Evolutionary conservation across 2,888 invertebrate species (phyloP), one percentile per base, ranked within the genome.

Genomic region (Junonia oenone): DNA sequence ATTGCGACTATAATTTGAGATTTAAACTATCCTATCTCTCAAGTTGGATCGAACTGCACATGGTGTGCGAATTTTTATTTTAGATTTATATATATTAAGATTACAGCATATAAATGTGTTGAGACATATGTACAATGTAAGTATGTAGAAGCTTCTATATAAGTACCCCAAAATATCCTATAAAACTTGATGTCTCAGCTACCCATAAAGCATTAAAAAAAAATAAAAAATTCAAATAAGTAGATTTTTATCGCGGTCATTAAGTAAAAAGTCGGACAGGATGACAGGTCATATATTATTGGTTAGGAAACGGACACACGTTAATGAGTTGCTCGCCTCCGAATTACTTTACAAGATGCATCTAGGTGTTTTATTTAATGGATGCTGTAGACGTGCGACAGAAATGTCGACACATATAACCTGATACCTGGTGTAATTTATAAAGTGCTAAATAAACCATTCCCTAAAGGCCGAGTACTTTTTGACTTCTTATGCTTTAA

Each of bases 221-320:
- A 27, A 11, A 11, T n/a, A n/a, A 51, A 43, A 33, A 43, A 33
- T 48, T 43, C 8, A 26, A 26, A 26, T 43, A 13, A 22, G n/a
- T 2, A 19, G 47, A 52, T 51, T 35, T 22, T 45, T 46, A 50
- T 50, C 53, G 19, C n/a, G 35, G 31, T 54, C 54, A 49, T 57
- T 56, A 57, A 33, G 45, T 48, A 55, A 51, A 51, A 55, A 53
- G 45, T 35, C 45, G 51, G 37, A 27, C 48, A 45, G 49, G 56
- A 17, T 67, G 71, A 68, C 70, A 67, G 67, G 53, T 57, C 40
- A 67, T 71, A 65, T 58, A 62, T 69, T 68, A 68, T 56, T 50
- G 11, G 17, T 43, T 48, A 52, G 13, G 37, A 46, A 19, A 29
- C 17, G 9, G 9, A 37, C 37, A 19, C 11, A 52, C 54, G 22